Base-by-base conservation (phyloP, 1,140 invertebrate species). In the Drosophila nebulosa region DNA sequence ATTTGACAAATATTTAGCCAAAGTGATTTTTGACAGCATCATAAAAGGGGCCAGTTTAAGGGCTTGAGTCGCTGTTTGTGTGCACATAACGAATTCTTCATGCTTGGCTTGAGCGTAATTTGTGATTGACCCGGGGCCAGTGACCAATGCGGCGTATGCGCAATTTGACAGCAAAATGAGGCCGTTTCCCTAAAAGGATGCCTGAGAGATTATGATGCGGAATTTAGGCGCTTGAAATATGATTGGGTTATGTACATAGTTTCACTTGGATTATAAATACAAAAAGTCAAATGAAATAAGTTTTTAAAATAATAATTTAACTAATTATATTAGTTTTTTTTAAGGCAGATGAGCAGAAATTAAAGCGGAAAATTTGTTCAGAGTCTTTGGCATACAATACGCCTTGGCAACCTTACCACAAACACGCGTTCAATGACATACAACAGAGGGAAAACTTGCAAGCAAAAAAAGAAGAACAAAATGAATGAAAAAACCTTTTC, bases 21-120 rank as follows among this genome's bases (percentile, higher is more conserved):
- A 81, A 85, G 74, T 85, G 81, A 80, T 86, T 85, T 86, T 77
- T 86, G 81, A 80, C 80, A 84, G 77, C 73, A 69, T 67, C 64
- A 67, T 75, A 73, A 73, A 73, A 75, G 60, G 65, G 70, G 71
- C 35, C 52, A 14, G 24, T 55, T 18, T 18, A 30, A 30, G 14
- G 52, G 32, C 32, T 36, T 30, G n/a, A 16, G 6, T 27, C n/a
- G 51, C 12, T 51, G 9, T 27, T 4, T 26, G 51, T 27, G 24
- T 53, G 1, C 21, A 22, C 14, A 10, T 66, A 62, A 63, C 62
- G 65, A 78, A 84, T 73, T 69, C 74, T 86, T 86, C 53, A 64
- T 70, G 69, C 69, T 77, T 74, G 65, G 64, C 77, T 85, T 70
- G 55, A 80, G 77, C 63, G 52, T 63, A 78, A 74, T 86, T 80